Evolutionary conservation across 2,888 invertebrate genomes (phyloP).

Genomic region (Sialis lutaria): DNA sequence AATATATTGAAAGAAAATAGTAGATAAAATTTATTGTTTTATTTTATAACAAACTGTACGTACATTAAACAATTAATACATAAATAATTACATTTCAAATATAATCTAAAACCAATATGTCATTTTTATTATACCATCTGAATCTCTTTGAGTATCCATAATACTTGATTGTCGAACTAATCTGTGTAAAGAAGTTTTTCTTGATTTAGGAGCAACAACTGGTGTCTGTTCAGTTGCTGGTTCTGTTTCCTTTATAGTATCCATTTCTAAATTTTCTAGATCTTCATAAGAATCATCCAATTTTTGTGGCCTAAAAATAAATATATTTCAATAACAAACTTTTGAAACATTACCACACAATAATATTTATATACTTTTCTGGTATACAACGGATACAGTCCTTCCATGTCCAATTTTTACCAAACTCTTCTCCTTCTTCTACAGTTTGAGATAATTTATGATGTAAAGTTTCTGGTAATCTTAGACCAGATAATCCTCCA

Average conservation of each 20-base stretch:
- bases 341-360: not conserved
- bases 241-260: constrained; percentile 26
- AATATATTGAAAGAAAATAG: too few species aligned
- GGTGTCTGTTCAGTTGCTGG: constrained; percentile 31
- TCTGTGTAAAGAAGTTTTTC: constrained; percentile 44
- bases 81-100: constrained; percentile 3
- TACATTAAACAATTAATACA: not conserved
- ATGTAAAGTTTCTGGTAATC: constrained; percentile 74
- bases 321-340: constrained; percentile 3
- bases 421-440: constrained; percentile 76
- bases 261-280: constrained; percentile 37
- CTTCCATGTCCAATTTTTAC: constrained; percentile 59
- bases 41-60: not conserved
- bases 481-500: constrained; percentile 61
- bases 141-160: constrained; percentile 65
- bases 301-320: constrained; percentile 30
- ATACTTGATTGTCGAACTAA: constrained; percentile 62
- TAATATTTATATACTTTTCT: constrained; percentile 31
- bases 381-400: constrained; percentile 61
- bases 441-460: constrained; percentile 69
- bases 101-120: constrained; percentile 65
- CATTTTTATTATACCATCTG: constrained; percentile 66
- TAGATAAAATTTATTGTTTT: not conserved
- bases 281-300: constrained; percentile 53
- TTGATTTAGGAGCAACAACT: constrained; percentile 18